A percentile compares a stretch with the other conserved stretches of the same genome.
Evolutionary conservation across 2,888 invertebrate species (phyloP).

Genomic region (Rhogogaster chlorosoma): DNA sequence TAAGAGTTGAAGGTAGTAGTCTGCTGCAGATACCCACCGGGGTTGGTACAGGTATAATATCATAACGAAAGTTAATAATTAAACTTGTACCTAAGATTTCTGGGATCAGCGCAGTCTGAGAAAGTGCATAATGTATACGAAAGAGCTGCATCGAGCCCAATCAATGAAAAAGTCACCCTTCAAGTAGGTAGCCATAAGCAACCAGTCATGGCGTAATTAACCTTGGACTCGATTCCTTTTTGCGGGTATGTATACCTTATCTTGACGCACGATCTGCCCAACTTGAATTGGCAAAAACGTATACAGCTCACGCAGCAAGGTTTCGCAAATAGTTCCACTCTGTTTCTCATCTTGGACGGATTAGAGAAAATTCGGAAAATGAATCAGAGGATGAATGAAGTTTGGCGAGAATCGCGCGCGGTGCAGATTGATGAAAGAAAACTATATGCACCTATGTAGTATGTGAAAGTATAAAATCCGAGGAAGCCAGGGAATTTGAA

Average conservation of each 20-base stretch:
- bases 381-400: not conserved
- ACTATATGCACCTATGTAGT: not conserved
- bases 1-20: constrained; percentile 33
- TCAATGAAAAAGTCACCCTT: constrained; percentile 21
- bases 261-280: not conserved
- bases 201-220: constrained; percentile 32
- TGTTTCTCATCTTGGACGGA: not conserved
- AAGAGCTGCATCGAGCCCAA: not conserved
- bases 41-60: not conserved
- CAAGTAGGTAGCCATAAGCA: not conserved
- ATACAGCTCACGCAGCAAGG: not conserved
- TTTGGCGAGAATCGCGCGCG: not conserved
- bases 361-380: not conserved
- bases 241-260: not conserved
- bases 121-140: not conserved
- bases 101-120: not conserved
- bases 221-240: constrained; percentile 36
- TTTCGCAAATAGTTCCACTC: not conserved
- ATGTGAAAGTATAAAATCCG: constrained; percentile 1
- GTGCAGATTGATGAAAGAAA: not conserved
- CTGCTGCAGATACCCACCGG: not conserved
- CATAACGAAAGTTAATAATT: constrained; percentile 31
- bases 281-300: constrained; percentile 7
- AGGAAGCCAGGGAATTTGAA: constrained; percentile 32
- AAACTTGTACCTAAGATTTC: not conserved